phyloP scores from a whole-genome alignment of 2,113 vertebrate species.

The Blennius ocellaris region DNA sequence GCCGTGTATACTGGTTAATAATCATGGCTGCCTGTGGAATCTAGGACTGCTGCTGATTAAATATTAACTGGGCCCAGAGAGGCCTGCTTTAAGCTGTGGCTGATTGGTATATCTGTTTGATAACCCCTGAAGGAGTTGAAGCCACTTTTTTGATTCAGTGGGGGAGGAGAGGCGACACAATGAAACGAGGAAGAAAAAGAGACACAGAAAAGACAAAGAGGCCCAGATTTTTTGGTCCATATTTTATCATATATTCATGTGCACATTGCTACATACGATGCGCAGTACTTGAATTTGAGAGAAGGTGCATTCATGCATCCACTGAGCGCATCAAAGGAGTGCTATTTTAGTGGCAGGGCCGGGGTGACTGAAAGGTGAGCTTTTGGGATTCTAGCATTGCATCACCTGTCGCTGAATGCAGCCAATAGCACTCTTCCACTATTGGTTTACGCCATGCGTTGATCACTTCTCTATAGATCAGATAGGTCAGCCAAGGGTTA shows the following conservation, averaged over 20 bases:
- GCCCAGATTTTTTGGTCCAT: slow-evolving; percentile 36
- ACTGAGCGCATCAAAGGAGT: slow-evolving; percentile 7
- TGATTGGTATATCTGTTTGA: slow-evolving; percentile 76
- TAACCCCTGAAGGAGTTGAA: slow-evolving; percentile 70
- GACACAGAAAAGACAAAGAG: slow-evolving; percentile 39
- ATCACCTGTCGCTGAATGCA: slow-evolving; percentile 24
- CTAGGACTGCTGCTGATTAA: slow-evolving; percentile 80
- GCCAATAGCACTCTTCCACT: neutral
- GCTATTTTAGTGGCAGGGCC: slow-evolving; percentile 46
- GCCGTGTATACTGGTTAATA: slow-evolving; percentile 50
- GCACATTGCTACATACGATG: slow-evolving; percentile 22
- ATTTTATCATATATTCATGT: slow-evolving; percentile 31
- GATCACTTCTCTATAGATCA: slow-evolving; percentile 18
- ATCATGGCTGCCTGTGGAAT: slow-evolving; percentile 73
- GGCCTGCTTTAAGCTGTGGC: slow-evolving; percentile 70
- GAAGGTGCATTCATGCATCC: slow-evolving; percentile 17
- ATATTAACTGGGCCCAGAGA: slow-evolving; percentile 74
- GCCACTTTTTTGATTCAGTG: slow-evolving; percentile 34
- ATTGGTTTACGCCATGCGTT: slow-evolving; percentile 6
- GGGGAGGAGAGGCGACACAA: slow-evolving; percentile 33
- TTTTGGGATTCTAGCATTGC: slow-evolving; percentile 57
- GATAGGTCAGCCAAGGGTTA: slow-evolving; percentile 27
- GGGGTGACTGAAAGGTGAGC: slow-evolving; percentile 42
- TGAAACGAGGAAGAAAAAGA: slow-evolving; percentile 42
- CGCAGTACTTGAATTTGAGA: slow-evolving; percentile 27